phyloP scores from a whole-genome alignment of 2,888 invertebrate genomes.

The Lathronympha strigana region DNA sequence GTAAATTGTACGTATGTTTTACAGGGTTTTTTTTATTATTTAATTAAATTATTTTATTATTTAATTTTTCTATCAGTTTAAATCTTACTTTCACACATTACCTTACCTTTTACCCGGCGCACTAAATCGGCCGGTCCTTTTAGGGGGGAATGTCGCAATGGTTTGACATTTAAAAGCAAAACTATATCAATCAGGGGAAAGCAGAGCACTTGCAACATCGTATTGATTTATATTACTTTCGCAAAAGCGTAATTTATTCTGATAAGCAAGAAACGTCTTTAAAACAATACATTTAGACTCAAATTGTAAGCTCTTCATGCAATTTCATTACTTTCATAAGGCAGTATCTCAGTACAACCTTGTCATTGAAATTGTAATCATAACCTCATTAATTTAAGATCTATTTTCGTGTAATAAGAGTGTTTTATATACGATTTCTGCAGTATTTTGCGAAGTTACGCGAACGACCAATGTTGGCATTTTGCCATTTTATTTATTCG shows the following conservation, averaged over 20 bases:
- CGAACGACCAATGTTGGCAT: constrained; percentile 10
- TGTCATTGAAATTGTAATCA: not conserved
- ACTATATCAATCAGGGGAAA: constrained; percentile 34
- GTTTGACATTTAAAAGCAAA: constrained; percentile 30
- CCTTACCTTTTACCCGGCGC: constrained; percentile 24
- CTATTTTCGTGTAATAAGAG: constrained; percentile 1
- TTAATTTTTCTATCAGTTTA: constrained; percentile 11
- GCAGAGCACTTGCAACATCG: constrained; percentile 26
- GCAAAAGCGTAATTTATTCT: not conserved
- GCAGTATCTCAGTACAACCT: not conserved
- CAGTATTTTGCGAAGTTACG: not conserved
- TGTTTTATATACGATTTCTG: not conserved
- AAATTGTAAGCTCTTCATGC: not conserved
- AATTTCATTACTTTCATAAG: not conserved
- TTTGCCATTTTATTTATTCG: constrained; percentile 28
- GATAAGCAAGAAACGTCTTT: not conserved
- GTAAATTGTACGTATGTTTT: no score
- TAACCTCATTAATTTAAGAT: not conserved
- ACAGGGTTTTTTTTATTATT: no score
- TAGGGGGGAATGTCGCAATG: constrained; percentile 14
- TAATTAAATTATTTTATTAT: no score
- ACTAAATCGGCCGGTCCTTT: constrained; percentile 29
- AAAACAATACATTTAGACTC: not conserved
- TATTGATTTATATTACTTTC: constrained; percentile 25
- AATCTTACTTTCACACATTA: constrained; percentile 25